phyloP scores from a whole-genome alignment of 2,797 vertebrate genomes.

The Sciurus vulgaris region DNA sequence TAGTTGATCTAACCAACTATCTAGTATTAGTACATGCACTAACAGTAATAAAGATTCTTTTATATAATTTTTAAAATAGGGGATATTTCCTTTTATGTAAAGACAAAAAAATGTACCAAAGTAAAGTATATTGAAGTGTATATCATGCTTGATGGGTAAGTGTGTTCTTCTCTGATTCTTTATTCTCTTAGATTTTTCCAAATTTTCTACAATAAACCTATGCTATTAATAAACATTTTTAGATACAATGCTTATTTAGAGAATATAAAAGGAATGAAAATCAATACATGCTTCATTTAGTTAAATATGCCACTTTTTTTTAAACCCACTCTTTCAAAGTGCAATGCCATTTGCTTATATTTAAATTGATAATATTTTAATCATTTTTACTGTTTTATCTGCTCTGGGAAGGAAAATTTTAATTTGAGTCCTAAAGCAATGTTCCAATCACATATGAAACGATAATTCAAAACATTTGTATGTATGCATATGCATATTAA shows the following conservation, averaged over 20 bases:
- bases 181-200: neutral
- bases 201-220: neutral
- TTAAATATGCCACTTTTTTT: conserved; percentile 18
- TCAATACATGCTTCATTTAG: neutral
- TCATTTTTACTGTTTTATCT: neutral
- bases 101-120: neutral
- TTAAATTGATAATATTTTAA: conserved; percentile 52
- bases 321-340: neutral
- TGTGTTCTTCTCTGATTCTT: neutral
- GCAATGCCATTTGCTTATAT: neutral
- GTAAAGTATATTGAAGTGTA: neutral
- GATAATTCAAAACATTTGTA: conserved; percentile 9
- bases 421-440: neutral
- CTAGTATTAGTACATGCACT: neutral
- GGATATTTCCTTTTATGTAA: neutral
- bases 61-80: neutral
- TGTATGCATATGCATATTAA: neutral
- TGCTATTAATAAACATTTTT: neutral
- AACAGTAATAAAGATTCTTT: neutral
- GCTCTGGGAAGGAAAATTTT: neutral
- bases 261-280: conserved; percentile 17
- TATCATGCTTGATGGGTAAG: neutral
- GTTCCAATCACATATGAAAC: neutral
- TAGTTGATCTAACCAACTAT: neutral
- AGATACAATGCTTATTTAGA: neutral